These are phyloP conservation scores for Agrilus mali DNA, from an alignment of 2,888 invertebrate species.

Conservation along the genomic window DNA sequence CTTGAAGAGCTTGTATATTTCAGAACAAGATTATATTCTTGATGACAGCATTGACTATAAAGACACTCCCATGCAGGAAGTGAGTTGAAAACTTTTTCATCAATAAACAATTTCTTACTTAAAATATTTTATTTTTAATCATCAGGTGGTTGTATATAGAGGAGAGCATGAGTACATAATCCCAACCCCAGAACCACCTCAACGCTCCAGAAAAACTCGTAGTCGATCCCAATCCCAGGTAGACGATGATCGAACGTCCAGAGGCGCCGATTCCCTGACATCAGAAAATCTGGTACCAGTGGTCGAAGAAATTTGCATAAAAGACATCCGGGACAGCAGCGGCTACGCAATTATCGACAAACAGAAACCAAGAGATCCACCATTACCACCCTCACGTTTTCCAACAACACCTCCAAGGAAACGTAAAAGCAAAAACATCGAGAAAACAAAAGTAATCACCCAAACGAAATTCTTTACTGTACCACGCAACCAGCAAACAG, in stretches of 20 bases:
- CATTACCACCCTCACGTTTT: slow-evolving; percentile 46
- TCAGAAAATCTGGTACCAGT: slow-evolving; percentile 32
- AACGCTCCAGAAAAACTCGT: slow-evolving; percentile 44
- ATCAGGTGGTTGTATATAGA: slow-evolving; percentile 52
- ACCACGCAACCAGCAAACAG: slow-evolving; percentile 37
- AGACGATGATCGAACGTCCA: slow-evolving; percentile 38
- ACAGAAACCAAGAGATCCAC: slow-evolving; percentile 33
- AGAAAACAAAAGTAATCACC: slow-evolving; percentile 35
- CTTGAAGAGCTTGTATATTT: slow-evolving; percentile 28
- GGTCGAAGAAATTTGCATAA: slow-evolving; percentile 29
- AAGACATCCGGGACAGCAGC: slow-evolving; percentile 30
- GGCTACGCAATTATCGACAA: slow-evolving; percentile 74
- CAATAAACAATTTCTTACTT: background rate
- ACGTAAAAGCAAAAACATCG: slow-evolving; percentile 25
- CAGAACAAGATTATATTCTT: slow-evolving; percentile 27
- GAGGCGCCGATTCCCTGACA: slow-evolving; percentile 48
- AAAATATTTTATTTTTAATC: slow-evolving; percentile 20
- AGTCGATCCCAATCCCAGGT: slow-evolving; percentile 41
- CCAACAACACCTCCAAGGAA: slow-evolving; percentile 32
- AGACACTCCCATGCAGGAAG: slow-evolving; percentile 8
- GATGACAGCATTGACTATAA: slow-evolving; percentile 1
- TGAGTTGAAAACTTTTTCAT: slow-evolving; percentile 12
- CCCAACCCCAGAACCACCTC: slow-evolving; percentile 37
- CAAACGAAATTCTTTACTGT: slow-evolving; percentile 60
- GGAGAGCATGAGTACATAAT: slow-evolving; percentile 54